Base-by-base conservation (phyloP, 2,797 vertebrate genomes). In the Sebastes oblongus region DNA sequence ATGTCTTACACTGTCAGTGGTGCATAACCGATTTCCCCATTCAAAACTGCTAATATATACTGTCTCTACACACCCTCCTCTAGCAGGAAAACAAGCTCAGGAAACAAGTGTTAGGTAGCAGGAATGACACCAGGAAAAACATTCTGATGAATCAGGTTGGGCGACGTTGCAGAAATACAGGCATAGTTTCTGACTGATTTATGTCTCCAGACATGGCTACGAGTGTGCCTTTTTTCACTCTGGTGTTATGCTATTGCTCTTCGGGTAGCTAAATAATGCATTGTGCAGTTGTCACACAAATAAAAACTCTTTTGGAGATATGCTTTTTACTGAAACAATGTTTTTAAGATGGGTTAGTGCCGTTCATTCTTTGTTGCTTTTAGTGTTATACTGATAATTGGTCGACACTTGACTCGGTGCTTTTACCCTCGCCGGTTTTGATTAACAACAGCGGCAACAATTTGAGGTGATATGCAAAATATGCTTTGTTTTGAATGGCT, bases 11-110 rank as follows among this genome's bases (percentile, higher is more conserved):
- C 80, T 88, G 82, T 85, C 89, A 82, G 80, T 52, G 75, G 85
- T 82, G 88, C 86, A 88, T 87, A 86, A 86, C 77, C 4, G 78
- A 88, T 89, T 82, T 72, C 86, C 75, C 82, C 62, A 78, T 88
- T 89, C 85, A 85, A 74, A 86, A 77, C 56, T 60, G 50, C 66
- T 86, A 84, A 88, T 85, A 86, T 75, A 89, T 66, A 78, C 82
- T 85, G 83, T 81, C 72, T 83, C 61, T 42, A 66, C 72, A 66
- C 75, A 75, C 55, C 84, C 25, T 70, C 55, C 54, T 75, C 59
- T 2, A 9, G 55, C 74, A 72, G 75, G 50, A 73, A 82, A 86
- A 80, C 68, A 82, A 74, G 71, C 55, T 58, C 42, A 54, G 4
- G 59, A 80, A 84, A 66, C 69, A 58, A 77, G 70, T 77, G 66